Percentiles rank a stretch among this genome's conserved stretches.
phyloP scores from a whole-genome alignment of 2,888 invertebrate species.

The Asteroscopus sphinx region DNA sequence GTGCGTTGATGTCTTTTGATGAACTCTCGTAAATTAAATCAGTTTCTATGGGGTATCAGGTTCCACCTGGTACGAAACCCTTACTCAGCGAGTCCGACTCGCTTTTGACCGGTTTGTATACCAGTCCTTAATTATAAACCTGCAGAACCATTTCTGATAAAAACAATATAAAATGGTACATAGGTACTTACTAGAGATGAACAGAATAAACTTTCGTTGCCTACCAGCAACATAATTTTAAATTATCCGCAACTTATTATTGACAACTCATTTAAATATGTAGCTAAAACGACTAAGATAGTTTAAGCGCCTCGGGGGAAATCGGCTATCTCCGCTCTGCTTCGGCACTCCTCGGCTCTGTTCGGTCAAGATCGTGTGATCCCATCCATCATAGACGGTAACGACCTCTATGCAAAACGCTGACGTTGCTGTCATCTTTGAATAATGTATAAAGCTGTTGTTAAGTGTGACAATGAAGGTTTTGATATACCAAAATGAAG shows the following conservation, averaged over 20 bases:
- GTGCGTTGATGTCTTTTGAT: no score
- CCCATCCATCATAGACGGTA: conserved; percentile 82
- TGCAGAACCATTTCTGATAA: neutral
- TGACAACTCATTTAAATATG: conserved; percentile 85
- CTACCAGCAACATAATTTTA: conserved; percentile 60
- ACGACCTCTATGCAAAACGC: conserved; percentile 84
- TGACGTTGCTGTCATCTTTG: conserved; percentile 73
- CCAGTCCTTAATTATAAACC: neutral
- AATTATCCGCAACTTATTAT: conserved; percentile 72
- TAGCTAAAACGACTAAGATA: conserved; percentile 70
- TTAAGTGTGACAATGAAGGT: conserved; percentile 37
- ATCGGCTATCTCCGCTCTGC: conserved; percentile 60
- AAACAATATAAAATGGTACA: conserved; percentile 11
- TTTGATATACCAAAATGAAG: conserved; percentile 26
- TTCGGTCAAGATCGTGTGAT: conserved; percentile 74
- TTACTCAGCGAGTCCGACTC: no score
- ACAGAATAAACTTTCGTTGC: conserved; percentile 28
- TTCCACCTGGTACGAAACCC: no score
- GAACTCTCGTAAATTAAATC: no score
- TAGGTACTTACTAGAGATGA: conserved; percentile 10
- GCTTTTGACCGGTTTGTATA: no score
- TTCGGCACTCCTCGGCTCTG: conserved; percentile 66
- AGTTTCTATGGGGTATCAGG: no score
- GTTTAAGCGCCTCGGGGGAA: conserved; percentile 62
- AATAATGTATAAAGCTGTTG: conserved; percentile 62